phyloP scores from a whole-genome alignment of 2,888 invertebrate species.

The Eilema sororculum region DNA sequence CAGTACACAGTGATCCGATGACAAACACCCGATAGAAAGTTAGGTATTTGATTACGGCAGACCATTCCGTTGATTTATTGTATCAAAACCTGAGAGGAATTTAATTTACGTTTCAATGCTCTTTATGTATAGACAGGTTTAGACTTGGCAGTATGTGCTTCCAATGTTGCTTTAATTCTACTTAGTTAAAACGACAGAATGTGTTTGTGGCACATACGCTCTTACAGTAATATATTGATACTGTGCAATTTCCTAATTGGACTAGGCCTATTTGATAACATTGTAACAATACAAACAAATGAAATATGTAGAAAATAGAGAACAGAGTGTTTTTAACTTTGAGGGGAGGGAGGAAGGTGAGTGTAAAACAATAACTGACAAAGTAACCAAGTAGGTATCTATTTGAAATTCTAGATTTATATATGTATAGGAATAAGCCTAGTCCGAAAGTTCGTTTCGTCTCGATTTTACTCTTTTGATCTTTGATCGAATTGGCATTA shows the following conservation, averaged over 20 bases:
- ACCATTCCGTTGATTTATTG: too few relatives aligned
- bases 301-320: neutral
- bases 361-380: neutral
- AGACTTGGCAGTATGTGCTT: neutral
- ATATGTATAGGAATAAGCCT: neutral
- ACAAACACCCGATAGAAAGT: too few relatives aligned
- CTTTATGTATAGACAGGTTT: neutral
- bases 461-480: constrained; percentile 23
- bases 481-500: constrained; percentile 11
- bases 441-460: neutral
- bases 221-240: neutral
- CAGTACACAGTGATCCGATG: too few relatives aligned
- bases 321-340: neutral
- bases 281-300: neutral
- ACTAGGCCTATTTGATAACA: neutral
- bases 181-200: too few relatives aligned
- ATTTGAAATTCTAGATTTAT: neutral
- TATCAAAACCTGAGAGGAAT: too few relatives aligned
- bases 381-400: constrained; percentile 1
- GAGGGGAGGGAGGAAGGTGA: neutral
- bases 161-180: too few relatives aligned
- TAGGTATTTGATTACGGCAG: too few relatives aligned
- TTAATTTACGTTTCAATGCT: neutral
- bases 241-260: neutral
- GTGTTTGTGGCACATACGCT: neutral